Base-by-base conservation (phyloP, 2,113 vertebrate species). In the Rhinichthys klamathensis region DNA sequence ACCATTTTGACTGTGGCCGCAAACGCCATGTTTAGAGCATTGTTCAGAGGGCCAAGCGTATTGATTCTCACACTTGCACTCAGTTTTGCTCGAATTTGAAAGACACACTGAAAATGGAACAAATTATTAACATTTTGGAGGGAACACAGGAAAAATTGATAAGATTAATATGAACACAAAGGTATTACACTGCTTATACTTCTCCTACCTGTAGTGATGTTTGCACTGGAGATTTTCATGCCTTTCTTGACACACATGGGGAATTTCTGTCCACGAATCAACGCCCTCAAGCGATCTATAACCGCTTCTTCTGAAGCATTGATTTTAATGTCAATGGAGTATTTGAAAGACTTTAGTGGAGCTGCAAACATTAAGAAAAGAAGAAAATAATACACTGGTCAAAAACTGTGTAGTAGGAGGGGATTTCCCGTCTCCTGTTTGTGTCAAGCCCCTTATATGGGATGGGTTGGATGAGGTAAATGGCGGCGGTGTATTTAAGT, bases 351-450 rank as follows among this genome's bases (percentile, higher is more conserved):
- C 1, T 41, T 72, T 1, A 44, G 4, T 1, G 9, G 21, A 41
- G 69, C 69, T n/a, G 35, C 21, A 65, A 69, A 21, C 2, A 27
- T 25, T 0, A 61, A 1, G 58, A 1, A 61, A 61, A 61, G 2
- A 61, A 2, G 0, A 13, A 5, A 61, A 25, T 25, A 13, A 4
- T 13, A 0, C 0, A 61, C 0, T 3, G 0, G n/a, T n/a, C 11
- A 61, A 0, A 61, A 61, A 4, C 23, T 25, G 67, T 38, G 3
- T n/a, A n/a, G n/a, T n/a, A n/a, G n/a, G n/a, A n/a, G n/a, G n/a
- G n/a, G n/a, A n/a, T n/a, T n/a, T n/a, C n/a, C n/a, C n/a, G n/a
- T n/a, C n/a, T n/a, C n/a, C n/a, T n/a, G n/a, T n/a, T n/a, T n/a
- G n/a, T n/a, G n/a, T n/a, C n/a, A n/a, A n/a, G n/a, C n/a, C n/a